Conservation (phyloP, 1,140 invertebrate genomes). For the Hydropsyche tenuis region DNA sequence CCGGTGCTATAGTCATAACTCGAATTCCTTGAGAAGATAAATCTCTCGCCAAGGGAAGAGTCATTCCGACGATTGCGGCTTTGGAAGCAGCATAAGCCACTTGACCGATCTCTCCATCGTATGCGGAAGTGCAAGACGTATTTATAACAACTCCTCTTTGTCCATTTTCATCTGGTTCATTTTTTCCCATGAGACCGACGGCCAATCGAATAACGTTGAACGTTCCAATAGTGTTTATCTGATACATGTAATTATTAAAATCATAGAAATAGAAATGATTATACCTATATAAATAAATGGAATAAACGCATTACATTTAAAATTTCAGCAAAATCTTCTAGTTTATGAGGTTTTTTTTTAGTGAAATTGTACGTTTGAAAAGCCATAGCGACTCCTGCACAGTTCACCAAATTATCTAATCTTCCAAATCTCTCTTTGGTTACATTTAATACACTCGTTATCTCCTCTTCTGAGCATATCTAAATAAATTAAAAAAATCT, state of each 20-base stretch:
- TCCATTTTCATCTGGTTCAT: slow-evolving; percentile 80
- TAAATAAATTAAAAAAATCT: too few species aligned
- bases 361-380: slow-evolving; percentile 91
- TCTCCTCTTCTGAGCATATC: slow-evolving; percentile 85
- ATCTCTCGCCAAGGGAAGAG: slow-evolving; percentile 92
- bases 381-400: slow-evolving; percentile 92
- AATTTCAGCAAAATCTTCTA: slow-evolving; percentile 71
- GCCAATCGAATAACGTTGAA: slow-evolving; percentile 93
- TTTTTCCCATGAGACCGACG: slow-evolving; percentile 82
- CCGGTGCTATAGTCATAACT: slow-evolving; percentile 86
- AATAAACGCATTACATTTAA: slow-evolving; percentile 58
- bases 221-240: slow-evolving; percentile 89
- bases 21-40: slow-evolving; percentile 79
- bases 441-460: slow-evolving; percentile 74
- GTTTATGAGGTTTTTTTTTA: slow-evolving; percentile 74
- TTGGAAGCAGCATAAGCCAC: slow-evolving; percentile 91
- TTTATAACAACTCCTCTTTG: slow-evolving; percentile 94
- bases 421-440: slow-evolving; percentile 83
- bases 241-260: slow-evolving; percentile 47
- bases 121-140: slow-evolving; percentile 94
- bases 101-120: slow-evolving; percentile 96
- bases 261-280: neutral
- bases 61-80: slow-evolving; percentile 90
- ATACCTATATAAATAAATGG: slow-evolving; percentile 6
- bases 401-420: slow-evolving; percentile 89